Percentiles rank a stretch among this genome's conserved stretches.
Evolutionary conservation across 2,888 invertebrate species (phyloP).

Genomic region (Aplocera efformata): DNA sequence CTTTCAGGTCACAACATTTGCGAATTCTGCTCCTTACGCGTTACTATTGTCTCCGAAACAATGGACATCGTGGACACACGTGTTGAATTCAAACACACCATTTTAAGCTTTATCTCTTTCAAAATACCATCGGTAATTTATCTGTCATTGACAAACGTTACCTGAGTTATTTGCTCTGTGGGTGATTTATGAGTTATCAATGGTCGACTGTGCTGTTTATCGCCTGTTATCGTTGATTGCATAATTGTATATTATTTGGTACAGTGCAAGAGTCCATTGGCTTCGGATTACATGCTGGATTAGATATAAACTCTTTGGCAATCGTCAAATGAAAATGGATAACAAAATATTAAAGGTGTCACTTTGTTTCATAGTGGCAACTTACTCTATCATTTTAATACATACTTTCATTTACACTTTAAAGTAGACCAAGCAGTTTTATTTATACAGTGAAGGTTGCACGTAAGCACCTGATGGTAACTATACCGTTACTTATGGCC

Average conservation of each 20-base stretch:
- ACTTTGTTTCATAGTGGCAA: no score
- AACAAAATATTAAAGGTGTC: no score
- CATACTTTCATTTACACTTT: no score
- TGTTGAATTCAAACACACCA: conserved; percentile 2
- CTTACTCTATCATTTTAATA: no score
- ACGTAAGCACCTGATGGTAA: no score
- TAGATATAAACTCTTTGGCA: background rate
- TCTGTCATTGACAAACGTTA: background rate
- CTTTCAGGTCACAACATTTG: conserved; percentile 34
- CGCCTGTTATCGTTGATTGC: conserved; percentile 21
- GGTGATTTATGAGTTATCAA: conserved; percentile 19
- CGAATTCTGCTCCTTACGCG: conserved; percentile 43
- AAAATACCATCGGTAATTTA: background rate
- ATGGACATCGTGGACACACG: conserved; percentile 29
- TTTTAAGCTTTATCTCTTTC: conserved; percentile 1
- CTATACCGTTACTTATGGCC: no score
- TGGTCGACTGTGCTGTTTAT: conserved; percentile 7
- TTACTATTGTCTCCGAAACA: conserved; percentile 47
- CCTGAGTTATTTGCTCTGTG: conserved; percentile 6
- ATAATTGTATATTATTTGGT: conserved; percentile 19
- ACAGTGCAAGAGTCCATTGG: conserved; percentile 14
- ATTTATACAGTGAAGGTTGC: no score
- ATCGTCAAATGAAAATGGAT: no score
- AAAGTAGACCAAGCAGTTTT: no score
- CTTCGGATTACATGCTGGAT: background rate